phyloP scores from a whole-genome alignment of 2,888 invertebrate species.

The Nasonovia ribisnigri region DNA sequence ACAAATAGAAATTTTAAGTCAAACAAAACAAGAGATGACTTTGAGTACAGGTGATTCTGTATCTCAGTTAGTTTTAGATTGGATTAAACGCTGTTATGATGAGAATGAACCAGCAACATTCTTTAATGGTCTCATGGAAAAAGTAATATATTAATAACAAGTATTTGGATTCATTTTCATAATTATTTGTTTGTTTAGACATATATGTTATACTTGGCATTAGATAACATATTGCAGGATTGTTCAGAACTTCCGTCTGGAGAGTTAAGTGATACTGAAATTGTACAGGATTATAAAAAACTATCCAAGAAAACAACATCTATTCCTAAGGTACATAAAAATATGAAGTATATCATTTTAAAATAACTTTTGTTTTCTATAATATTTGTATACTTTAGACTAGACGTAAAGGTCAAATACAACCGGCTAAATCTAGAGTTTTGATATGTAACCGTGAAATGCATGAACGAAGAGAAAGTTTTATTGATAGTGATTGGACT shows the following conservation, averaged over 20 bases:
- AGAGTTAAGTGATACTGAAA: conserved; percentile 79
- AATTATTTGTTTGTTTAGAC: conserved; percentile 70
- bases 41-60: conserved; percentile 73
- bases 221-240: conserved; percentile 83
- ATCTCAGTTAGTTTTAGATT: conserved; percentile 77
- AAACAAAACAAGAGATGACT: conserved; percentile 78
- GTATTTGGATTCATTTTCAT: neutral
- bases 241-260: conserved; percentile 80
- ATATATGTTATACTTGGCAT: conserved; percentile 82
- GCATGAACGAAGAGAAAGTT: conserved; percentile 74
- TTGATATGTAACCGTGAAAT: conserved; percentile 74
- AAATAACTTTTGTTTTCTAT: neutral
- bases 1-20: conserved; percentile 82
- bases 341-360: neutral
- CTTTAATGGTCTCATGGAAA: conserved; percentile 73
- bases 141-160: conserved; percentile 70
- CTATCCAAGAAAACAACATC: conserved; percentile 69
- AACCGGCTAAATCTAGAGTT: conserved; percentile 76
- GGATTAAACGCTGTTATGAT: conserved; percentile 73
- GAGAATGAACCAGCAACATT: conserved; percentile 68
- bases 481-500: conserved; percentile 76
- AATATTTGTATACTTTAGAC: conserved; percentile 34
- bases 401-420: conserved; percentile 70
- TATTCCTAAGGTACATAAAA: conserved; percentile 53
- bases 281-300: conserved; percentile 83